Evolutionary conservation across 1,140 invertebrate genomes (phyloP), one percentile per base, ranked within the genome.

Genomic region (Oscheius sp.): DNA sequence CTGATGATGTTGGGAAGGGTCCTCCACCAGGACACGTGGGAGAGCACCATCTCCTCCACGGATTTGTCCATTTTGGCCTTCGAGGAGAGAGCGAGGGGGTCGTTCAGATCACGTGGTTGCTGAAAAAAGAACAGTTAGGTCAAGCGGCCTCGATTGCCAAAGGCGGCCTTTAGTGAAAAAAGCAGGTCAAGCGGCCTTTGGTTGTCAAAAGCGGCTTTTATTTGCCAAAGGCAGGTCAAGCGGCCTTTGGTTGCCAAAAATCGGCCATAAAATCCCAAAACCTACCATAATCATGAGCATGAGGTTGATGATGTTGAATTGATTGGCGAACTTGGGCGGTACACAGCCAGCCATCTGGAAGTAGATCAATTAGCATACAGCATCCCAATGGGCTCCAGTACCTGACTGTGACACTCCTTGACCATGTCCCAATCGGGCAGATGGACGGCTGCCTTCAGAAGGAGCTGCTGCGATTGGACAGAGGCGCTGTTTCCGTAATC

Each of bases 341-440:
- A 71, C 34, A 34, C 69, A 71, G 1, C 59, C 69, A 18, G 42
- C 42, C 13, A 71, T 13, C 42, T 45, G 42, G 23, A 45, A 45
- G 23, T 45, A 45, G 23, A 45, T 23, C 18, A 45, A 45, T 18
- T 15, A 45, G 42, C 42, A 45, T 18, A 45, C 18, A 0, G 18
- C 15, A 23, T 45, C 18, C 15, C 18, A 23, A 45, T 45, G 23
- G 42, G 23, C 15, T 45, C 23, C 42, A 45, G 42, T 45, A 45
- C 42, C 45, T 64, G 59, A 35, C 29, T 46, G 34, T n/a, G 38
- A 34, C 69, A 71, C 2, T 71, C 69, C 36, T 49, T 58, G 15
- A 65, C 69, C n/a, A 71, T 31, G 10, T 32, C 26, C 69, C 69
- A 71, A 28, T 71, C 69, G 1, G 69, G 69, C 18, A 64, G 23